These are phyloP conservation scores for Chaenodraco wilsoni DNA, from an alignment of 2,797 vertebrate genomes.

Conservation along the genomic window DNA sequence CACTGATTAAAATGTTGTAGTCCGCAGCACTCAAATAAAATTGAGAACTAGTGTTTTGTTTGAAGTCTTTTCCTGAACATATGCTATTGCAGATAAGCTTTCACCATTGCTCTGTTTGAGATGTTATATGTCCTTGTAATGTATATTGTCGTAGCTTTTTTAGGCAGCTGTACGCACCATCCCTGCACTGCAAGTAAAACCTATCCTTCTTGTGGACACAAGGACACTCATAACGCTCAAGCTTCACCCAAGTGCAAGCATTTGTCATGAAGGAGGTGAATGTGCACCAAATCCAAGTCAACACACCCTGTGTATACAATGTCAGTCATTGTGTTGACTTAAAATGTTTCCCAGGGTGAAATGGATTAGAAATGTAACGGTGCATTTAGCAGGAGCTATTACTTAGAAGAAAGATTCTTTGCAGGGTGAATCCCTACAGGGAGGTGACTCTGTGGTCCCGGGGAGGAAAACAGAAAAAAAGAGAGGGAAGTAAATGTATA, in stretches of 20 bases:
- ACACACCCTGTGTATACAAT: slow-evolving; percentile 70
- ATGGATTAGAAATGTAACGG: slow-evolving; percentile 70
- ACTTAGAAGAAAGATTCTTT: slow-evolving; percentile 65
- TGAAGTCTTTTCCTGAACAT: slow-evolving; percentile 34
- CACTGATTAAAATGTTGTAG: slow-evolving; percentile 62
- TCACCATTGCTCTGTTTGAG: slow-evolving; percentile 22
- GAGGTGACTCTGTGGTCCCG: slow-evolving; percentile 65
- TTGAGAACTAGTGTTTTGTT: slow-evolving; percentile 43
- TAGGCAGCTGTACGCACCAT: slow-evolving; percentile 19
- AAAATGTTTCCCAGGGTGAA: slow-evolving; percentile 79
- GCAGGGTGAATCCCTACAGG: slow-evolving; percentile 60
- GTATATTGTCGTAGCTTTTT: slow-evolving; percentile 32
- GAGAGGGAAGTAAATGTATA: slow-evolving; percentile 21
- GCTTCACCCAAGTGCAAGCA: slow-evolving; percentile 33
- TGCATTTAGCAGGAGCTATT: slow-evolving; percentile 68
- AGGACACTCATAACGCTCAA: slow-evolving; percentile 22
- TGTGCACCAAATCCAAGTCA: slow-evolving; percentile 70
- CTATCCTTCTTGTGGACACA: slow-evolving; percentile 47
- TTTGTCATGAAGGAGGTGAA: slow-evolving; percentile 66
- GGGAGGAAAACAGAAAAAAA: slow-evolving; percentile 51
- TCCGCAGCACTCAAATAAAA: slow-evolving; percentile 45
- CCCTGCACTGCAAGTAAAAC: slow-evolving; percentile 27
- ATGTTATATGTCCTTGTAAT: slow-evolving; percentile 35
- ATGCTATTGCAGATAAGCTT: slow-evolving; percentile 32
- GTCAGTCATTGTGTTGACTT: slow-evolving; percentile 77